Evolutionary conservation across 2,113 vertebrate genomes (phyloP), one percentile per base, ranked within the genome.

Genomic region (Edolisoma coerulescens): DNA sequence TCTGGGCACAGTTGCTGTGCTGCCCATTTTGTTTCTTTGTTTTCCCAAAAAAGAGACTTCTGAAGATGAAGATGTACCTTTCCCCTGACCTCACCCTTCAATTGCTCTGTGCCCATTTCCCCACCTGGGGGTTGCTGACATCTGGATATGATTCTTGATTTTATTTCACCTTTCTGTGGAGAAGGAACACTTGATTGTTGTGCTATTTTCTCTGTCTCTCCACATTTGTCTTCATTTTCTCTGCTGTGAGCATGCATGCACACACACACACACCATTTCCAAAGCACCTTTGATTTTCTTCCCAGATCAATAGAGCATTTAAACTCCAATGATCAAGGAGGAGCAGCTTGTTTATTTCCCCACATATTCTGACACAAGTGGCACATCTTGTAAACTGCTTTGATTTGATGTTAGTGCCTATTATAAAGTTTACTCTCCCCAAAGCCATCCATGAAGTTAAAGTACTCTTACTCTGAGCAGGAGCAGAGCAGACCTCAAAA

Each of bases 321-420:
- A 97, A 97, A 96, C 82, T 94, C 87, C 71, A 93, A 87, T 84
- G 85, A 97, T 97, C 92, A 97, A 91, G 88, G 84, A 96, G 94
- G 85, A 54, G 70, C 93, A 94, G 84, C 92, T 67, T 92, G 69
- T 95, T 96, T 97, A 85, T 96, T 94, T 95, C 92, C 88, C 92
- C 74, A 56, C 74, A 74, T 97, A 83, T 93, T 83, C 95, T 95
- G 84, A 84, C 91, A 94, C 76, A 92, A 95, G 88, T 89, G 77
- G 92, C 86, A 88, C 70, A 49, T 74, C 76, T 78, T 64, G 41
- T 56, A 87, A 92, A 82, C 92, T 64, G 93, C 60, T 94, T 95
- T 93, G 93, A 91, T 96, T 95, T 92, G 81, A 93, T 94, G 59
- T 76, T 87, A 93, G 87, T 91, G 81, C 95, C 80, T 97, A 41